A percentile compares a stretch with the other conserved stretches of the same genome.
Conservation (phyloP, 2,888 invertebrate species). For the Calliopum simillimum region DNA sequence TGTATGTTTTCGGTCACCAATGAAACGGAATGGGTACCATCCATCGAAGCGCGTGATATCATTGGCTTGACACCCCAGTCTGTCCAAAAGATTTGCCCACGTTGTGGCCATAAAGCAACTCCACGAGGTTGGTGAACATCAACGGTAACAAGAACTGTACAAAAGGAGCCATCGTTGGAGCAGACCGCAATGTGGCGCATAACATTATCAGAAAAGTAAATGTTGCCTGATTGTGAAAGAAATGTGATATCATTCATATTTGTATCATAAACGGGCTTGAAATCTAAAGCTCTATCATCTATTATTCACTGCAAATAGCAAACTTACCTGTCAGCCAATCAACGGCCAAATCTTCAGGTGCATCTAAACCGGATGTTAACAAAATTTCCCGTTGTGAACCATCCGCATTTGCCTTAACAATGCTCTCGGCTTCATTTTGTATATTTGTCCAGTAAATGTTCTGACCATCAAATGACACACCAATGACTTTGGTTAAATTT, state of each 20-base stretch:
- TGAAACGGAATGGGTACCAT: conserved; percentile 75
- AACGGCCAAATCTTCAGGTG: conserved; percentile 80
- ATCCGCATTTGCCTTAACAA: conserved; percentile 74
- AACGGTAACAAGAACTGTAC: conserved; percentile 74
- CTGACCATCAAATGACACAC: conserved; percentile 78
- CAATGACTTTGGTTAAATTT: conserved; percentile 71
- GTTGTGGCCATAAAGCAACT: conserved; percentile 76
- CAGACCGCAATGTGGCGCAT: conserved; percentile 81
- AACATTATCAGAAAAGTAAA: conserved; percentile 84
- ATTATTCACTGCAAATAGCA: neutral
- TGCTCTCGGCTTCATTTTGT: conserved; percentile 76
- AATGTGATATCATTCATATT: too few relatives aligned
- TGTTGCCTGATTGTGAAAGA: conserved; percentile 68
- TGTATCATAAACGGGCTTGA: too few relatives aligned
- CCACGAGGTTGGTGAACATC: conserved; percentile 76
- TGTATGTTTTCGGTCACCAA: conserved; percentile 75
- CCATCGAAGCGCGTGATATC: conserved; percentile 87
- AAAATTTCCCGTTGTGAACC: conserved; percentile 73
- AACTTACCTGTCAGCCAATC: conserved; percentile 77
- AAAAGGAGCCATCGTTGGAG: conserved; percentile 74
- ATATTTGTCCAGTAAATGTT: conserved; percentile 85
- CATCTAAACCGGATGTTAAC: conserved; percentile 75
- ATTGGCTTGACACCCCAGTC: conserved; percentile 83
- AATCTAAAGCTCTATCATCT: too few relatives aligned
- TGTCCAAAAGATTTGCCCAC: conserved; percentile 91